Evolutionary conservation across 1,140 invertebrate genomes (phyloP).

Genomic region (Anoplophora glabripennis): DNA sequence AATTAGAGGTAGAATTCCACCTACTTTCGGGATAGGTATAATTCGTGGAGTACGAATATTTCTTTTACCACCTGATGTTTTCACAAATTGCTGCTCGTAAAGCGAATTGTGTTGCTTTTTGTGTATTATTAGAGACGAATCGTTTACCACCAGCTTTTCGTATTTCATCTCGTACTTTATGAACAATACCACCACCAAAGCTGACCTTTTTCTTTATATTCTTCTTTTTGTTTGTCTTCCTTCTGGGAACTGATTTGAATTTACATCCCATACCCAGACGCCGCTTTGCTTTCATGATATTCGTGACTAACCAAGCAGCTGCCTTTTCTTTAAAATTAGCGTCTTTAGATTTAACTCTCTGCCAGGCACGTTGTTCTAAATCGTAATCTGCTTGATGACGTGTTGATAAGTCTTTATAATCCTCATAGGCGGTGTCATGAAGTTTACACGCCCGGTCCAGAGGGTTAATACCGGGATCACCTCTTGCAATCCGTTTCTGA

Average conservation of each 20-base stretch:
- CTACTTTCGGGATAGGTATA: conserved; percentile 44
- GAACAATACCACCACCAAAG: too few species aligned
- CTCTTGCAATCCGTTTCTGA: conserved; percentile 3
- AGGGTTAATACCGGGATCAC: conserved; percentile 44
- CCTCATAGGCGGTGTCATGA: conserved; percentile 51
- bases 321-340: conserved; percentile 42
- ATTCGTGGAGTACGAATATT: conserved; percentile 31
- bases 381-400: conserved; percentile 48
- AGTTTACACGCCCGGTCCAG: conserved; percentile 50
- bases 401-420: conserved; percentile 40
- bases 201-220: too few species aligned
- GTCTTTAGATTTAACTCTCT: conserved; percentile 45
- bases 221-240: too few species aligned
- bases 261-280: conserved; percentile 30
- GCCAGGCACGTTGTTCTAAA: conserved; percentile 46
- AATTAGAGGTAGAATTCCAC: conserved; percentile 43
- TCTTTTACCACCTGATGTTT: conserved; percentile 6
- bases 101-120: conserved; percentile 5
- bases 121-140: conserved; percentile 7
- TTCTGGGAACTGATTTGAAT: too few species aligned
- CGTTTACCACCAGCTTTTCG: too few species aligned
- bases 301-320: conserved; percentile 26
- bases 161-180: too few species aligned
- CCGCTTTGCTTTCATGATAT: conserved; percentile 26
- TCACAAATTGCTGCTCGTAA: too few species aligned